Base-by-base conservation (phyloP, 2,113 vertebrate species). In the Charadrius vociferus region DNA sequence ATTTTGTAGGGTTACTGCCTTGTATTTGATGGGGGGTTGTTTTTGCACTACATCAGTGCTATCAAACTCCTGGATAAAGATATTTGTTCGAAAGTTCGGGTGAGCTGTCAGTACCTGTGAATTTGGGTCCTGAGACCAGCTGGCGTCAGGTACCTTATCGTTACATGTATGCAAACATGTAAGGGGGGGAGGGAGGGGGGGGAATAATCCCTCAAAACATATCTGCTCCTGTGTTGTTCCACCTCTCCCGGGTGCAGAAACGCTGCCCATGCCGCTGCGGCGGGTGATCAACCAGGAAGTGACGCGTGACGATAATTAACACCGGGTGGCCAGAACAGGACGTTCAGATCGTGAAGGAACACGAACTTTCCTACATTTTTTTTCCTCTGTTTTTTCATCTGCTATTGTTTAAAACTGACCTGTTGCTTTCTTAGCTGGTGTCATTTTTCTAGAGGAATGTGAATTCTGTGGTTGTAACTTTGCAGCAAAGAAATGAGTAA, bases 261-360 rank as follows among this genome's bases (percentile, higher is more conserved):
- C 2, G 4, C 70, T 34, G 68, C 81, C 63, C 34, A 4, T 0
- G 0, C 66, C 0, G 0, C 0, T 0, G 39, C 9, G 6, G 45
- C 0, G 14, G 3, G 50, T 17, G 52, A 55, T 36, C 0, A 3
- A 16, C 47, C 15, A 26, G 97, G 97, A 96, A 90, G 88, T 93
- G 97, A 86, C 5, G 24, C 23, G 2, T 12, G 24, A 12, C 0
- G 2, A 39, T 85, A 89, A 93, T n/a, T 81, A 91, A 34, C 22
- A 14, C 65, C 0, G 3, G 77, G 73, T 30, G 3, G 65, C 61
- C 78, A 95, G 96, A 96, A 96, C 95, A 97, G 95, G 92, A 95
- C 0, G 66, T 97, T 94, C 66, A 1, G 89, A 79, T 75, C 34
- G 4, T 0, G 3, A 56, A 79, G 81, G 79, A 88, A 63, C 75